Percentiles rank a stretch among this genome's conserved stretches.
phyloP scores from a whole-genome alignment of 2,888 invertebrate genomes.

The Pyrrhia umbra region DNA sequence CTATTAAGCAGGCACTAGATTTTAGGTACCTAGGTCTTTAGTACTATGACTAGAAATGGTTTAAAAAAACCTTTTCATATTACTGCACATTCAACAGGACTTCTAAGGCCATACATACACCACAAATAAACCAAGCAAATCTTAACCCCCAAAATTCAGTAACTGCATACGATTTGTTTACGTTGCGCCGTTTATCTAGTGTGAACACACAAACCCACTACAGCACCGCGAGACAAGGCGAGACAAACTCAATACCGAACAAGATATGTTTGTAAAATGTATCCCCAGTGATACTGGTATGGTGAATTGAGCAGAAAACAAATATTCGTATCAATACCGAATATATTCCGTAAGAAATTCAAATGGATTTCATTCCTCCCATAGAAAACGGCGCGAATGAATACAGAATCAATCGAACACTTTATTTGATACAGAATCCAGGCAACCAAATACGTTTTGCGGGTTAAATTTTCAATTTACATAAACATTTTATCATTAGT shows the following conservation, averaged over 20 bases:
- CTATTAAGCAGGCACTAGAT: no score
- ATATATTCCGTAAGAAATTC: slow-evolving; percentile 80
- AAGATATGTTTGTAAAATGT: slow-evolving; percentile 70
- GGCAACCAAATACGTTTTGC: slow-evolving; percentile 60
- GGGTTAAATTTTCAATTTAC: slow-evolving; percentile 71
- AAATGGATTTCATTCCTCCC: slow-evolving; percentile 78
- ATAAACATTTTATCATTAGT: slow-evolving; percentile 64
- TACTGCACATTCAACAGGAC: no score
- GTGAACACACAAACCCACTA: slow-evolving; percentile 18
- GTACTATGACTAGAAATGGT: no score
- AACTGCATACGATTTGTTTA: slow-evolving; percentile 22
- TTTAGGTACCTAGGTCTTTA: no score
- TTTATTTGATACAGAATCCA: slow-evolving; percentile 32
- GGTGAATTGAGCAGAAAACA: slow-evolving; percentile 73
- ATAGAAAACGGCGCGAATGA: slow-evolving; percentile 82
- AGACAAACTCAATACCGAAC: slow-evolving; percentile 63
- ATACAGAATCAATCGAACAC: slow-evolving; percentile 66
- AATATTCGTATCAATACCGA: slow-evolving; percentile 80
- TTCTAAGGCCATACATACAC: neutral
- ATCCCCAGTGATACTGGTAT: slow-evolving; percentile 73
- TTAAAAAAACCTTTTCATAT: neutral
- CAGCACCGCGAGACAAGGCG: slow-evolving; percentile 23
- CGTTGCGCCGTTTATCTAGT: slow-evolving; percentile 4
- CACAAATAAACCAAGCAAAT: neutral
- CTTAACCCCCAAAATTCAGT: slow-evolving; percentile 19